Base-by-base conservation (phyloP, 2,888 invertebrate species). In the Diaperis boleti region DNA sequence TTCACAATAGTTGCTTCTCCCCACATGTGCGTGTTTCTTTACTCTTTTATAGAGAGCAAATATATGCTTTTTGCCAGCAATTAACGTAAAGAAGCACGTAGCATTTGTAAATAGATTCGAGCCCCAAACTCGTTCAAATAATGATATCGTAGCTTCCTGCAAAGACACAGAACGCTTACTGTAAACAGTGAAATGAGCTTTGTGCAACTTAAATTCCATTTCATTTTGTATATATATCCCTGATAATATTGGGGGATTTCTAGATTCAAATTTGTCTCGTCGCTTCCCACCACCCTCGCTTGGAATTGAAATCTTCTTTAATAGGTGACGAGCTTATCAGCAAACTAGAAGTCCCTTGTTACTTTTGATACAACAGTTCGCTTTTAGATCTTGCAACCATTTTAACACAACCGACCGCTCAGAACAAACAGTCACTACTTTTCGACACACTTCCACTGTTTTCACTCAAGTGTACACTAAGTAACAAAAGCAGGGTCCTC, bases 11-110 rank as follows among this genome's bases (percentile, higher is more conserved):
- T 56, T 63, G 66, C 69, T 65, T 71, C 47, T 64, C 59, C 65
- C 59, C 29, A 59, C 18, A 59, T 41, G 57, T 62, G 72, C 70
- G 72, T 72, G 74, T 72, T 72, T 71, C 71, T 72, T 72, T 70
- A 70, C 47, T 45, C 61, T 65, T 44, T 56, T 20, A 52, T 11
- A 39, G 35, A 39, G 59, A 65, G 47, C 54, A 42, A 62, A 63
- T 63, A 50, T 56, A 11, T 13, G 33, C 5, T 42, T 42, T 42
- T 15, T 42, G n/a, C 14, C 26, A 22, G n/a, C 17, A 20, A 35
- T 44, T 59, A 37, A 33, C 44, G 67, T 68, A 68, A 66, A 68
- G 68, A 68, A 68, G 68, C 68, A 68, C 65, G 68, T 65, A 68
- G 33, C 60, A 26, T 61, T 50, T 61, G 65, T 65, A 67, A 67